Evolutionary conservation across 2,797 vertebrate species (phyloP).

Genomic region (Avahi laniger): DNA sequence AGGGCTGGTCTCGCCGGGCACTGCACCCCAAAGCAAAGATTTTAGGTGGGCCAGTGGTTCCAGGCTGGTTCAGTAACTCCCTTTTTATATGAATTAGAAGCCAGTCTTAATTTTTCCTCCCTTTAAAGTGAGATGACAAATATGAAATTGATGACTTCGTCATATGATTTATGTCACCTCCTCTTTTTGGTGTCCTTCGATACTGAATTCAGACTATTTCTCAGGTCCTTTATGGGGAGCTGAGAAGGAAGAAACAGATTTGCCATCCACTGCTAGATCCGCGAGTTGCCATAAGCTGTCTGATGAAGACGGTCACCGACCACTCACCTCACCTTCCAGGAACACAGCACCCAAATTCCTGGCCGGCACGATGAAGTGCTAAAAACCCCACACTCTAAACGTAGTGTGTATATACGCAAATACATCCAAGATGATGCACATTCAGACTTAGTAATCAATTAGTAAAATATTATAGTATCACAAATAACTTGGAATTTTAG

Average conservation of each 20-base stretch:
- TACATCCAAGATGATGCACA: accelerated
- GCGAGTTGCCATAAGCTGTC: accelerated
- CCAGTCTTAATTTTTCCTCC: no score
- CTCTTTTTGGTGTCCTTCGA: not conserved
- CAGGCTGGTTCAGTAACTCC: not conserved
- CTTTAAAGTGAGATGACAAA: not conserved
- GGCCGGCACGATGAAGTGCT: not conserved
- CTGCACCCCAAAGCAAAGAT: accelerated
- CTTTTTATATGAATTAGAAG: not conserved
- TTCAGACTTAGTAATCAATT: accelerated
- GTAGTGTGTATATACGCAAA: accelerated
- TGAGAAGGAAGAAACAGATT: not conserved
- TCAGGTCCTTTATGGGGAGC: not conserved
- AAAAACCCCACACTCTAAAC: not conserved
- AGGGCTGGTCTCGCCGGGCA: accelerated
- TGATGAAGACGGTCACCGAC: accelerated
- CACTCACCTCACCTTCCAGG: not conserved
- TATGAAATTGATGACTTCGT: no score
- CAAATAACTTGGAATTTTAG: accelerated
- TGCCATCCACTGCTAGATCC: not conserved
- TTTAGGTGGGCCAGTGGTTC: accelerated
- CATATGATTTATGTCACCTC: not conserved
- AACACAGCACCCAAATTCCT: not conserved
- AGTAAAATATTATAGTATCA: not conserved
- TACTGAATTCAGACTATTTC: not conserved